Base-by-base conservation (phyloP, 1,140 invertebrate species). In the Brachionus calyciflorus region DNA sequence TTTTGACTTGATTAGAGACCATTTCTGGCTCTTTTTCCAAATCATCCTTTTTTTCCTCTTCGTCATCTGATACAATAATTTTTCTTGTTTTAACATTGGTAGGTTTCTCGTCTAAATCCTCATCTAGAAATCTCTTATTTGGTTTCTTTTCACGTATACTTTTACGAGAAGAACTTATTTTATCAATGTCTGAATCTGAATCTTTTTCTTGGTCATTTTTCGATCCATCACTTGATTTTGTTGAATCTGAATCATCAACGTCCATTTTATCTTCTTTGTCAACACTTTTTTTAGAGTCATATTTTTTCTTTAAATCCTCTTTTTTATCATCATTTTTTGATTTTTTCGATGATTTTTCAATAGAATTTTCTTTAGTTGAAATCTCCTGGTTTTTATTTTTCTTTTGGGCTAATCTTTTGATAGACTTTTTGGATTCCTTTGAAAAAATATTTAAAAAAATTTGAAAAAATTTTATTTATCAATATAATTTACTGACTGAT, bases 261-360 rank as follows among this genome's bases (percentile, higher is more conserved):
- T 60, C 30, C 17, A 41, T 65, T 65, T 41, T 65, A 19, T 7
- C 7, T 9, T 26, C 44, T 41, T 41, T 41, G 41, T 26, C 30
- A 41, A 24, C 26, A 26, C 60, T 70, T 40, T 69, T 44, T 26
- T 55, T 60, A 55, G 65, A n/a, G n/a, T n/a, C n/a, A n/a, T n/a
- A n/a, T n/a, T n/a, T n/a, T n/a, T n/a, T n/a, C n/a, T n/a, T n/a
- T n/a, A n/a, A n/a, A n/a, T n/a, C n/a, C n/a, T n/a, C n/a, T n/a
- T n/a, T n/a, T n/a, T n/a, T n/a, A n/a, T n/a, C n/a, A n/a, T n/a
- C n/a, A n/a, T n/a, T n/a, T n/a, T n/a, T n/a, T n/a, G n/a, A n/a
- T n/a, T n/a, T n/a, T n/a, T n/a, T n/a, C n/a, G n/a, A n/a, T n/a
- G n/a, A n/a, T n/a, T n/a, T n/a, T n/a, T n/a, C n/a, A n/a, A n/a